Evolutionary conservation across 2,113 vertebrate species (phyloP), one percentile per base, ranked within the genome.

Genomic region (Psilopogon haemacephalus): DNA sequence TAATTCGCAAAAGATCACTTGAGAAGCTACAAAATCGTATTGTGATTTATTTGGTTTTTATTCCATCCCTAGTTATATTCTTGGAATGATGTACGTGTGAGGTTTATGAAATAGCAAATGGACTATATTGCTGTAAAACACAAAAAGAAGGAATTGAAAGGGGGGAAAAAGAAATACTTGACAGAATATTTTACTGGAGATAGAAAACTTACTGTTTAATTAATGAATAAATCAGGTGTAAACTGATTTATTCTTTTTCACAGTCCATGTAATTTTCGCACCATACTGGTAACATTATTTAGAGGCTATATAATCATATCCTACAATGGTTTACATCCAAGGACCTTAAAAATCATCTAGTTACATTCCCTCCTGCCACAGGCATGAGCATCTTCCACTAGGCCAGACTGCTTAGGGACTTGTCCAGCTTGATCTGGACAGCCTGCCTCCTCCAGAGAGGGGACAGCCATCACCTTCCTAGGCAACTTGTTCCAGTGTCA

Each of bases 231-330:
- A n/a, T 73, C 20, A 32, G 13, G 7, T 75, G 3, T 21, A 4
- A 79, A 38, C 2, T 2, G 26, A 46, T 40, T 6, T 63, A 26
- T 63, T 50, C 2, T 70, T 82, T 75, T 78, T 64, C 27, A 58
- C 4, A 54, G 1, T 11, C 15, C n/a, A 18, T 14, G 7, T 72
- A 38, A 48, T 62, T 65, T 79, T 75, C 69, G 4, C 7, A 42
- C 6, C 5, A 7, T 73, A 8, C 24, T 55, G 30, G 27, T 69
- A 76, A 64, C 2, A 21, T 24, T 27, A 40, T 59, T 77, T 9
- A 76, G 0, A 0, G 67, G 3, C 3, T 52, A n/a, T 28, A 13
- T 5, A 32, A 24, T 13, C 44, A 44, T 44, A 44, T 44, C 44
- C 44, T 44, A 44, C 16, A 44, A 44, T 44, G 44, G 16, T 44